These are phyloP conservation scores for Leucosticte australis DNA, from an alignment of 2,113 vertebrate species.

Conservation along the genomic window DNA sequence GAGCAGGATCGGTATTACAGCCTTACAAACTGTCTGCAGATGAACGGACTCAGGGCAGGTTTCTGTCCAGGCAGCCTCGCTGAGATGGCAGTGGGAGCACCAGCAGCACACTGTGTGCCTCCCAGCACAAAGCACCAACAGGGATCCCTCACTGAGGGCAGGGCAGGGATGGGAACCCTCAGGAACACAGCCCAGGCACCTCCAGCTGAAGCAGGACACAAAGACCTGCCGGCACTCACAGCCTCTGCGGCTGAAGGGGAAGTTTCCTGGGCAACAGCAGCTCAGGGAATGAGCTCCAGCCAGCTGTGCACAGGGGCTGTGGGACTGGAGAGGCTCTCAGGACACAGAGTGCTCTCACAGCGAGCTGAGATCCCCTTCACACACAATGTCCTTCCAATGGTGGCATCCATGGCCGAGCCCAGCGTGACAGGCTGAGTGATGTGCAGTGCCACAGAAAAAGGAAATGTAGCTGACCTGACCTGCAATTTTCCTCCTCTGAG, in stretches of 20 bases:
- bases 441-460: accelerated
- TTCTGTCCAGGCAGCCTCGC: accelerated
- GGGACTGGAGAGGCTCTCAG: not conserved
- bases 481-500: not conserved
- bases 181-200: not conserved
- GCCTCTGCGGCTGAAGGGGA: not conserved
- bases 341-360: not conserved
- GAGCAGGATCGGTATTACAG: accelerated
- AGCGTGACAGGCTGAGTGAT: accelerated
- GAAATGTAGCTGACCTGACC: not conserved
- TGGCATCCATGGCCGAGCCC: accelerated
- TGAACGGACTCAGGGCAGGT: not conserved
- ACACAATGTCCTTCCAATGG: not conserved
- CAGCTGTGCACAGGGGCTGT: accelerated
- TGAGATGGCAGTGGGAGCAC: accelerated
- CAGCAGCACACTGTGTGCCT: not conserved
- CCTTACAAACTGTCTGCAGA: not conserved
- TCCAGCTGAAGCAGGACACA: not conserved
- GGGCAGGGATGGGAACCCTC: not conserved
- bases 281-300: not conserved
- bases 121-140: not conserved
- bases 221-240: not conserved
- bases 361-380: not conserved
- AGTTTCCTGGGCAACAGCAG: not conserved
- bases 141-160: accelerated